phyloP scores from a whole-genome alignment of 2,113 vertebrate species.

The Kryptolebias marmoratus region DNA sequence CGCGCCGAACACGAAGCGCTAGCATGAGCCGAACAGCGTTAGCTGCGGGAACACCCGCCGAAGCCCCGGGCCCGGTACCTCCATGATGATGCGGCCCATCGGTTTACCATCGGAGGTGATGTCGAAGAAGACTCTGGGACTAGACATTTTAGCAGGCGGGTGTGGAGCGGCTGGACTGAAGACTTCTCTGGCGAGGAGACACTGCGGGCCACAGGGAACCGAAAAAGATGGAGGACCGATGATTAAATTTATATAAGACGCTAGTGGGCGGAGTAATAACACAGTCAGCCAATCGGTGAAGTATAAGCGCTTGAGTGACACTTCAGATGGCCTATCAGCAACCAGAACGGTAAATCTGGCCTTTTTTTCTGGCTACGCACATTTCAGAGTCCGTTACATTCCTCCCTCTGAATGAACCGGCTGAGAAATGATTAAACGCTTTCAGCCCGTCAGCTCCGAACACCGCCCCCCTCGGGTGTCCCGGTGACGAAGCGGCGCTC shows the following conservation, averaged over 20 bases:
- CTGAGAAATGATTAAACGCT: rapidly evolving
- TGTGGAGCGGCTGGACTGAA: neutral
- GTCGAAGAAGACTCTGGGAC: constrained; percentile 81
- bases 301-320: neutral
- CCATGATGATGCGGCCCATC: constrained; percentile 79
- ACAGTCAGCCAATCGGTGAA: constrained; percentile 40
- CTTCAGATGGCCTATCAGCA: constrained; percentile 16
- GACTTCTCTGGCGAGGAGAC: neutral
- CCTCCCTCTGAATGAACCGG: rapidly evolving
- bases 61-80: constrained; percentile 71
- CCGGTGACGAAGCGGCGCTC: rapidly evolving
- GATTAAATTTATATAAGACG: constrained; percentile 54
- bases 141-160: constrained; percentile 65
- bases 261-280: constrained; percentile 15
- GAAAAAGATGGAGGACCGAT: constrained; percentile 50
- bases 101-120: neutral
- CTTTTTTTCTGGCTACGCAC: neutral
- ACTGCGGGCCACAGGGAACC: constrained; percentile 18
- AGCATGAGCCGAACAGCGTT: too few relatives aligned
- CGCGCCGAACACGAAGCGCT: neutral
- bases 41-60: too few relatives aligned
- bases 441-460: rapidly evolving
- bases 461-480: constrained; percentile 21
- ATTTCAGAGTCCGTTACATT: constrained; percentile 6
- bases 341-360: rapidly evolving